Conservation (phyloP, 2,113 vertebrate species). For the Gambusia holbrooki region DNA sequence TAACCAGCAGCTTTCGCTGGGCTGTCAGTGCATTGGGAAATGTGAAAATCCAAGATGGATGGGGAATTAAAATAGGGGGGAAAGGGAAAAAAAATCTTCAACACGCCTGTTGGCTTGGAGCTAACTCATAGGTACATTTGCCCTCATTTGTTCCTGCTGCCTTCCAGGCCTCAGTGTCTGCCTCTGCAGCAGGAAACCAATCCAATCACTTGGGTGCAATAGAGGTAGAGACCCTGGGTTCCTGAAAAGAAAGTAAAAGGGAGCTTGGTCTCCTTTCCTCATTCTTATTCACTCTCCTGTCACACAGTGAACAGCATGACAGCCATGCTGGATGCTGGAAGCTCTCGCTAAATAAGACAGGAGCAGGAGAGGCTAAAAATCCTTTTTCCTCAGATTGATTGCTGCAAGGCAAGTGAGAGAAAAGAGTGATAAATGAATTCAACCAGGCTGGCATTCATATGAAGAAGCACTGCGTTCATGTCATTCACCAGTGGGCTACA, state of each 20-base stretch:
- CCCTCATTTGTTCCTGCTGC: slow-evolving; percentile 30
- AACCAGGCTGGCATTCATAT: background rate
- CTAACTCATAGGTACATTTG: slow-evolving; percentile 26
- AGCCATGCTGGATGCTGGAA: slow-evolving; percentile 17
- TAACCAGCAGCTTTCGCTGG: slow-evolving; percentile 56
- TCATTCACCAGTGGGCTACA: slow-evolving; percentile 12
- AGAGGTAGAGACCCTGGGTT: slow-evolving; percentile 59
- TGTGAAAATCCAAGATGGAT: slow-evolving; percentile 66
- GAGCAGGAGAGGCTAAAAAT: slow-evolving; percentile 13
- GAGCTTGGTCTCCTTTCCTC: slow-evolving; percentile 49
- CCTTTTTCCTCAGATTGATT: slow-evolving; percentile 43
- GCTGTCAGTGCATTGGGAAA: slow-evolving; percentile 66
- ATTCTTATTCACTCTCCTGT: slow-evolving; percentile 4
- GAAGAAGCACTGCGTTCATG: slow-evolving; percentile 6
- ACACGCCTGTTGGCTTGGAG: slow-evolving; percentile 11
- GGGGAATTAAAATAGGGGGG: slow-evolving; percentile 33
- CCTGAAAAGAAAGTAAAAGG: slow-evolving; percentile 27
- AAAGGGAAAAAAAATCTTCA: slow-evolving; percentile 16
- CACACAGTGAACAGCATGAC: slow-evolving; percentile 21
- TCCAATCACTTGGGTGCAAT: slow-evolving; percentile 60
- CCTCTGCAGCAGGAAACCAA: slow-evolving; percentile 38
- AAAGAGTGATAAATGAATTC: slow-evolving; percentile 30
- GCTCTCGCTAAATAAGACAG: slow-evolving; percentile 28
- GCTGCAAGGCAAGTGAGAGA: slow-evolving; percentile 14
- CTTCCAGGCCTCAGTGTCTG: slow-evolving; percentile 34